Conservation (phyloP, 2,888 invertebrate species). For the Coenonympha arcania region DNA sequence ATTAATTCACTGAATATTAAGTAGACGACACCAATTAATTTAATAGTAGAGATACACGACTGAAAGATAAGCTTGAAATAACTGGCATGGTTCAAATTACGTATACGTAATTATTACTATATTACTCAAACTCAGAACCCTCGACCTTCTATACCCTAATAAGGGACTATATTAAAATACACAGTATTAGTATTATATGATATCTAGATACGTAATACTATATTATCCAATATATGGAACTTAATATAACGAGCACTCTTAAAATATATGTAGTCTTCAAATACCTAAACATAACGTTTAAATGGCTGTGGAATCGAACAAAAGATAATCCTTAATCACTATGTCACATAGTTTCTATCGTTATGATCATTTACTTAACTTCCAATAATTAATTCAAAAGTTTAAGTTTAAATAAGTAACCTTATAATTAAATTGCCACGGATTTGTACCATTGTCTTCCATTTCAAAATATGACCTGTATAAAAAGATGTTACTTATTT, state of each 20-base stretch:
- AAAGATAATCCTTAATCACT: conserved; percentile 61
- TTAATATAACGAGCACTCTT: conserved; percentile 39
- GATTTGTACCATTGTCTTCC: conserved; percentile 70
- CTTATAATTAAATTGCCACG: conserved; percentile 48
- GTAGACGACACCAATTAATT: conserved; percentile 29
- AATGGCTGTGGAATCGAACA: conserved; percentile 73
- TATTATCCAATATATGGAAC: conserved; percentile 11
- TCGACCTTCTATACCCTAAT: conserved; percentile 18
- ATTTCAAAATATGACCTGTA: conserved; percentile 58
- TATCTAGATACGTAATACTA: conserved; percentile 32
- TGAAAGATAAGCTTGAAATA: conserved; percentile 19
- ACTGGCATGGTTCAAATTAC: conserved; percentile 40
- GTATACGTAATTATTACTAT: conserved; percentile 42
- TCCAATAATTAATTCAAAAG: conserved; percentile 42
- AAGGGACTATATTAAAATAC: conserved; percentile 22
- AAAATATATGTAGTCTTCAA: conserved; percentile 56
- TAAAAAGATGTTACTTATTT: conserved; percentile 44
- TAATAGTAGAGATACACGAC: conserved; percentile 23
- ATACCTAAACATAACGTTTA: conserved; percentile 64
- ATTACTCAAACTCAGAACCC: conserved; percentile 23
- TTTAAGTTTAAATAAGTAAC: conserved; percentile 30
- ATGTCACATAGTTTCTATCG: conserved; percentile 46
- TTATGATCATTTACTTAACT: conserved; percentile 39
- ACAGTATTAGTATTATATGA: conserved; percentile 22
- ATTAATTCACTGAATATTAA: conserved; percentile 22